These are phyloP conservation scores for Drosophila parvula DNA, from an alignment of 1,140 invertebrate genomes.

Conservation along the genomic window DNA sequence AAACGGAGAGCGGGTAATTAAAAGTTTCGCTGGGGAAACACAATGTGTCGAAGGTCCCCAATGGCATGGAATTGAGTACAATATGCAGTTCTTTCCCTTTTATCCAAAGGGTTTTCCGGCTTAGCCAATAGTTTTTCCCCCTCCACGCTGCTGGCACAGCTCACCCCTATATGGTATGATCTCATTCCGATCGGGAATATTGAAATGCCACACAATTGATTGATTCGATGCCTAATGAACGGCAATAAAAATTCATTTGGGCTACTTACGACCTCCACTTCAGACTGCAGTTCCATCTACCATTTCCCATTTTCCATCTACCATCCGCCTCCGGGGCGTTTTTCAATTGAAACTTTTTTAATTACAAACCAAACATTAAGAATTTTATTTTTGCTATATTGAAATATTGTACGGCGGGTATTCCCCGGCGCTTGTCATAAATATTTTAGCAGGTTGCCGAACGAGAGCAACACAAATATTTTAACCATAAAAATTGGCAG, in stretches of 20 bases:
- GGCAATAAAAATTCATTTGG: slow-evolving; percentile 60
- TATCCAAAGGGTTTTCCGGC: slow-evolving; percentile 10
- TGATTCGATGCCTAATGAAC: slow-evolving; percentile 57
- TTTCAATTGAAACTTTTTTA: slow-evolving; percentile 71
- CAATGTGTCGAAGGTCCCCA: slow-evolving; percentile 36
- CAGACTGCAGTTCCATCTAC: background rate
- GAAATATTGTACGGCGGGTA: slow-evolving; percentile 61
- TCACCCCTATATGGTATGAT: slow-evolving; percentile 45
- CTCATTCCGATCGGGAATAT: slow-evolving; percentile 33
- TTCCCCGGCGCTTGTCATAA: slow-evolving; percentile 69
- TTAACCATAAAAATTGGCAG: slow-evolving; percentile 75
- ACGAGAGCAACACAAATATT: slow-evolving; percentile 54
- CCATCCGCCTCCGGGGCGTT: slow-evolving; percentile 6
- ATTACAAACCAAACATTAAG: slow-evolving; percentile 59
- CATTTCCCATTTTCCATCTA: background rate
- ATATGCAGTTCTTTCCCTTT: slow-evolving; percentile 16
- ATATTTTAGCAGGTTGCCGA: slow-evolving; percentile 68
- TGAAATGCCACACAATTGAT: slow-evolving; percentile 50
- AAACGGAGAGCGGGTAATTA: slow-evolving; percentile 41
- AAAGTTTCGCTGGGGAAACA: slow-evolving; percentile 44
- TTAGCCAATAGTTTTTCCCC: slow-evolving; percentile 5
- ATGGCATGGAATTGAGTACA: slow-evolving; percentile 20
- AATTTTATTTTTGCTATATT: slow-evolving; percentile 55
- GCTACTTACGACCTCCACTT: slow-evolving; percentile 32
- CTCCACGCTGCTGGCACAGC: background rate